Evolutionary conservation across 2,888 invertebrate genomes (phyloP), one percentile per base, ranked within the genome.

Genomic region (Brachylomia viminalis): DNA sequence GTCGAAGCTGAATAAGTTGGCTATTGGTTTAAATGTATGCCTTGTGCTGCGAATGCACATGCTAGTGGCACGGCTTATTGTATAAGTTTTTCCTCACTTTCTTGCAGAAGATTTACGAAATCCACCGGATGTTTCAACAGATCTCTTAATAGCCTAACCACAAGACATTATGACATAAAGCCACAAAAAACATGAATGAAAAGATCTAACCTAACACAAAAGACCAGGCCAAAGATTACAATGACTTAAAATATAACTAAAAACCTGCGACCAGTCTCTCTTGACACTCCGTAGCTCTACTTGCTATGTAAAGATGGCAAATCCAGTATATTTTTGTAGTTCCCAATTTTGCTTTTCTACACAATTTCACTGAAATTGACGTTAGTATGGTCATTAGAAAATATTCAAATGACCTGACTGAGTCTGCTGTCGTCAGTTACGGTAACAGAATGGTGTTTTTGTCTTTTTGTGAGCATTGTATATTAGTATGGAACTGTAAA

Each of bases 351-450:
- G 17, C 23, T 27, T 27, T 38, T 38, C 38, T 42, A 58, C 20
- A 33, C 20, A 58, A 66, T 20, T 27, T 52, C 65, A 56, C 27
- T 6, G 23, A 67, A 62, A 33, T 20, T 68, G 67, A 74, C 73
- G 65, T 74, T 69, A 77, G 7, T 30, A 11, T 27, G 15, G 56
- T 65, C 67, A 64, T 86, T 86, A 82, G 69, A 79, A 84, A 82
- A 72, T 79, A 77, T 74, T 69, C 33, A 64, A 77, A 76, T 77
- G 56, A 59, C 64, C n/a, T 52, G 33, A n/a, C 30, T 33, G 33
- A 33, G n/a, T n/a, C 20, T 47, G 56, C 47, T 75, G 61, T 66
- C 52, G 13, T n/a, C 20, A 30, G 13, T 65, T 61, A 62, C 23
- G 17, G 20, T 59, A 42, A 64, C 3, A 10, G 11, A 49, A 20